A percentile compares a stretch with the other conserved stretches of the same genome.
Conservation (phyloP, 2,888 invertebrate species). For the Spisula subtruncata region DNA sequence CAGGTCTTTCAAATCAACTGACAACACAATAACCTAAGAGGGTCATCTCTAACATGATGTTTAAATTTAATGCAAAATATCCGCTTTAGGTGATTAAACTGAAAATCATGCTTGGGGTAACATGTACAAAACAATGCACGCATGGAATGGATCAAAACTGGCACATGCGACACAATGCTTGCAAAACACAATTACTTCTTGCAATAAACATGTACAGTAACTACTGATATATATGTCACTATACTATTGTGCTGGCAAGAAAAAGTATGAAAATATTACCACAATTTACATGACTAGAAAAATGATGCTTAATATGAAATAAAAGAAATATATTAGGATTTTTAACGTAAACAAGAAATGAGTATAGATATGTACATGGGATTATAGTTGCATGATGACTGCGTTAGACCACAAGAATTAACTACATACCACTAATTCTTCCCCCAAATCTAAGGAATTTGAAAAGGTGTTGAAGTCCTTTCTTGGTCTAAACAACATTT, state of each 20-base stretch:
- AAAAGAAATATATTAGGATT: background rate
- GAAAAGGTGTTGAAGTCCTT: background rate
- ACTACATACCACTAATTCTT: background rate
- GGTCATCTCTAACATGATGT: no score
- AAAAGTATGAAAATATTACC: conserved; percentile 8
- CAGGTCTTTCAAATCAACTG: no score
- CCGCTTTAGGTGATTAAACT: background rate
- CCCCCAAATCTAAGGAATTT: background rate
- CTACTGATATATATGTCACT: background rate
- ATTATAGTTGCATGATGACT: background rate
- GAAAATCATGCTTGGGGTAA: background rate
- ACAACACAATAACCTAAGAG: no score
- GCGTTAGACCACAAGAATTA: background rate
- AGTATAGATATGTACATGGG: conserved; percentile 14
- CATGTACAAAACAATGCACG: background rate
- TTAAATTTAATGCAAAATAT: no score
- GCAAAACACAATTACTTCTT: background rate
- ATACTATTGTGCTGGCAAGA: conserved; percentile 1
- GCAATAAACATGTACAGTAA: background rate
- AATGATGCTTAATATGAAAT: conserved; percentile 16
- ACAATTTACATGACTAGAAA: background rate
- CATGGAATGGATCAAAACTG: background rate
- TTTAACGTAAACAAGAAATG: background rate
- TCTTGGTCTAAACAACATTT: background rate
- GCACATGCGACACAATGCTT: background rate